Base-by-base conservation (phyloP, 1,140 invertebrate genomes). In the Meloidogyne hapla region DNA sequence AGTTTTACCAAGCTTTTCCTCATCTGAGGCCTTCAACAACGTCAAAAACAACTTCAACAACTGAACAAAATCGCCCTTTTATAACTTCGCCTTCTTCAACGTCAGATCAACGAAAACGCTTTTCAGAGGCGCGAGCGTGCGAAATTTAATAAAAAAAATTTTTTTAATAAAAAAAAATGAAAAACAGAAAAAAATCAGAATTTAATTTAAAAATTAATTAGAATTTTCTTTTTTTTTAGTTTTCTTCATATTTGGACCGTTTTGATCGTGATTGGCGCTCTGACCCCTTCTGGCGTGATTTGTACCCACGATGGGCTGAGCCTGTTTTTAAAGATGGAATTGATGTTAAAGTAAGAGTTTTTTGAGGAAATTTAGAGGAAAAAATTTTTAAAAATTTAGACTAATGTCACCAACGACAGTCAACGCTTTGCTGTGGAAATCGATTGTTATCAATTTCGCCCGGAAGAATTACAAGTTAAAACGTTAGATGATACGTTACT, bases 311-410 rank as follows among this genome's bases (percentile, higher is more conserved):
- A 65, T 85, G 84, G 84, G 84, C 84, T 42, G 84, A 86, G 75
- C 84, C 84, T 42, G 85, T 87, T 61, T 85, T 85, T 77, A 85
- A 84, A 63, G 85, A 87, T 25, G 84, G 84, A 28, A 79, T 86
- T 26, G 84, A 86, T 67, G 84, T 78, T 3, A 77, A 77, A 18
- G 69, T 45, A 62, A n/a, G n/a, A n/a, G n/a, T n/a, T n/a, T n/a
- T n/a, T n/a, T n/a, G n/a, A n/a, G 76, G 13, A 23, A 64, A 76
- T n/a, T n/a, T 15, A 66, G 8, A 42, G 15, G 8, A 25, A 63
- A 63, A 2, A n/a, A 72, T 72, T 72, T n/a, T 12, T 69, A 18
- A 69, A n/a, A 45, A n/a, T 85, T 25, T 69, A 83, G 42, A 82
- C 83, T 0, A 84, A 83, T 38, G 83, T 85, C 15, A 61, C 63